Base-by-base conservation (phyloP, 2,888 invertebrate species). In the Endomychus coccineus region DNA sequence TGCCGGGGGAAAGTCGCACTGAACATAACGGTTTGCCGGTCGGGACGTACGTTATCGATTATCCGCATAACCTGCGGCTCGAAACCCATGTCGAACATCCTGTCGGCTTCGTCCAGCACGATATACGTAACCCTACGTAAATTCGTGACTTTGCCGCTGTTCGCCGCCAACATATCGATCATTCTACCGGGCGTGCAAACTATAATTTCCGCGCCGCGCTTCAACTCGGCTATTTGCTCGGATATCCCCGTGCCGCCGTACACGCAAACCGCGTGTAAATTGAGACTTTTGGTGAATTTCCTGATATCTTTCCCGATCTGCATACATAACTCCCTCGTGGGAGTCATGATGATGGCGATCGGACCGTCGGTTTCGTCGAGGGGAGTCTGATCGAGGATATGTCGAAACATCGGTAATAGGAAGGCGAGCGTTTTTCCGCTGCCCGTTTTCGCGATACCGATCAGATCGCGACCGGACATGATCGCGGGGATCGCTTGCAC, bases 1-100 rank as follows among this genome's bases (percentile, higher is more conserved):
- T 95, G 95, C 0, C 96, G 74, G 0, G 98, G 98, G 64, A 99
- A 99, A 0, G 98, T 98, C 0, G 98, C 98, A 50, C 94, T 95
- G 66, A 98, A 99, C 81, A 98, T 86, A 9, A 99, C 97, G 0
- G 96, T 96, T 67, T 99, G 97, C 30, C 96, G 69, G 64, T 98
- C 97, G 0, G 96, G 96, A 15, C 96, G 74, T 1, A 97, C 85
- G 63, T 96, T 96, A 62, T 97, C 96, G 50, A 98, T 86, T 36
- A 99, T 96, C 52, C 92, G 78, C 91, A 94, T 96, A 3, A 92
- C 92, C 74, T 95, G 94, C 0, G 94, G 95, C 67, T 98, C 98
- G 62, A 98, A 99, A 11, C 96, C 96, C 95, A 98, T 96, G 63
- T 99, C 98, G 62, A 98, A 98, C 98, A 98, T 98, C 24, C 98